A percentile compares a stretch with the other conserved stretches of the same genome.
Evolutionary conservation across 2,888 invertebrate genomes (phyloP).

Genomic region (Marasmarcha lunaedactyla): DNA sequence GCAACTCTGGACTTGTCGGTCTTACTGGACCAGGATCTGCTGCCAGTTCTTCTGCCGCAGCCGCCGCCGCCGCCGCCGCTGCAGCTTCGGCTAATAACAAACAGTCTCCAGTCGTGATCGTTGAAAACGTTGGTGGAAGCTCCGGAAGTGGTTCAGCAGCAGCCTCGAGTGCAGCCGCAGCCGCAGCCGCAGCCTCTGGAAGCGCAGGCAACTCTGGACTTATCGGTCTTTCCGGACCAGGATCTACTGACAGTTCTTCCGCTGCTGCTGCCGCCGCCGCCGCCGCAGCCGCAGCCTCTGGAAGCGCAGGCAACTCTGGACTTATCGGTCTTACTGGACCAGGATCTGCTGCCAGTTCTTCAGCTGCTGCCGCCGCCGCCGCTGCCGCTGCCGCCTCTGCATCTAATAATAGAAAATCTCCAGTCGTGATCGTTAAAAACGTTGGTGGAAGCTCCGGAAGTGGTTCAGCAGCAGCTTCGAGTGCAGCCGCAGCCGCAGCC

Average conservation of each 20-base stretch:
- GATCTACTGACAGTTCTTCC: conserved; percentile 1
- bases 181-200: not conserved
- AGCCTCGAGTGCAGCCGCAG: too few species aligned
- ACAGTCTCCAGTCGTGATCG: not conserved
- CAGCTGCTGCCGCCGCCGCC: not conserved
- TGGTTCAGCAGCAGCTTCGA: too few species aligned
- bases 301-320: not conserved
- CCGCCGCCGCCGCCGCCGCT: not conserved
- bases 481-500: too few species aligned
- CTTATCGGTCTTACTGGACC: conserved; percentile 2
- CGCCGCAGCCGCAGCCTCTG: not conserved
- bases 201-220: not conserved
- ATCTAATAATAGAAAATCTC: too few species aligned
- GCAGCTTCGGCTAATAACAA: too few species aligned
- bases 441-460: too few species aligned
- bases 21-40: not conserved
- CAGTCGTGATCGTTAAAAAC: too few species aligned
- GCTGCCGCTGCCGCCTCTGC: not conserved
- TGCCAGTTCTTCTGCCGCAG: not conserved
- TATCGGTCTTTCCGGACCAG: conserved; percentile 2
- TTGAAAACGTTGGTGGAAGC: too few species aligned
- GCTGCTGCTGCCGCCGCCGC: conserved; percentile 3
- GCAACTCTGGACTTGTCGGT: too few species aligned
- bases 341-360: not conserved
- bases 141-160: too few species aligned